A percentile compares a stretch with the other conserved stretches of the same genome.
Evolutionary conservation across 1,140 invertebrate genomes (phyloP).

Genomic region (Plodia interpunctella): DNA sequence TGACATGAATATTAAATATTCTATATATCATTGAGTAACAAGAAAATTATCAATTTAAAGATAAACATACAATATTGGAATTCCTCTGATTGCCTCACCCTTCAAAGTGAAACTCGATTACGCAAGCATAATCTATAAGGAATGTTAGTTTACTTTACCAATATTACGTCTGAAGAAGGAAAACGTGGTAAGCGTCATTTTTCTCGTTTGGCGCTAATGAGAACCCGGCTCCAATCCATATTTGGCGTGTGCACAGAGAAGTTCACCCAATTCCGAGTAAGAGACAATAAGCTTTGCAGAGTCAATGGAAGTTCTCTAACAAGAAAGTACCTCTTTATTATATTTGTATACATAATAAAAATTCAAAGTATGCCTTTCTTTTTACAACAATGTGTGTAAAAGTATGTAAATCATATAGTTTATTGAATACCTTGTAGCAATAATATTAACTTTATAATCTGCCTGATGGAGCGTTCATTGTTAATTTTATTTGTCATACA

Average conservation of each 20-base stretch:
- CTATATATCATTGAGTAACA: no score
- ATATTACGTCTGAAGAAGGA: conserved; percentile 7
- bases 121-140: background rate
- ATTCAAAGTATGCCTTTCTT: no score
- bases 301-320: no score
- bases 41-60: background rate
- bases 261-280: conserved; percentile 41
- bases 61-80: background rate
- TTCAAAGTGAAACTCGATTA: background rate
- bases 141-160: background rate
- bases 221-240: conserved; percentile 45
- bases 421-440: no score
- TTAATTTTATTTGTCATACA: no score
- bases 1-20: no score
- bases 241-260: conserved; percentile 31
- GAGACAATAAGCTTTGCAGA: conserved; percentile 13
- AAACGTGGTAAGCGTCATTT: conserved; percentile 37
- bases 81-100: background rate
- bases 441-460: no score
- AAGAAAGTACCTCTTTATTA: no score
- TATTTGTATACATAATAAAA: no score
- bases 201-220: conserved; percentile 71
- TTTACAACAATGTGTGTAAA: no score
- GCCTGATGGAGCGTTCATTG: no score
- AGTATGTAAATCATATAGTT: no score